Evolutionary conservation across 1,140 invertebrate genomes (phyloP), one percentile per base, ranked within the genome.

Genomic region (Diprion similis): DNA sequence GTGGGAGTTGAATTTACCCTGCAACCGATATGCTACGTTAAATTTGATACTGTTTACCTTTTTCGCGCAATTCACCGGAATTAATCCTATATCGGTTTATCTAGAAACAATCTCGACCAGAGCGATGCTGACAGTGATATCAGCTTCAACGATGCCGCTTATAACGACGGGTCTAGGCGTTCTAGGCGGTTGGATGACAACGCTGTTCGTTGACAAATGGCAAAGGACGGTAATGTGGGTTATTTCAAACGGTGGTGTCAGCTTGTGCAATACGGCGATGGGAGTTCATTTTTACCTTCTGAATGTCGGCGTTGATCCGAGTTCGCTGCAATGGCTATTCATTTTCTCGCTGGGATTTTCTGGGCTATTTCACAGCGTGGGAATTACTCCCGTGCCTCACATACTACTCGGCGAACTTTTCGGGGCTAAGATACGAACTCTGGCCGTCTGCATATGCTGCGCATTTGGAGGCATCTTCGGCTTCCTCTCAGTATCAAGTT

Each of bases 331-430:
- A 72, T 91, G 89, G 88, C 76, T 93, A n/a, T 90, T 92, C 8
- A 86, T 93, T 3, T 81, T 87, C 0, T 89, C 89, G 37, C 85
- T 94, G 7, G 85, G 92, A 3, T 76, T 90, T 1, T 94, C 92
- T 83, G 91, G 92, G 65, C 85, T 87, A 74, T 89, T 90, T 73
- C 94, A 93, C 81, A 91, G 90, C 65, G 84, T 94, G 46, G 94
- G 94, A 2, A 85, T 94, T 76, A 90, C 92, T 45, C 92, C 93
- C 0, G 91, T 95, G 18, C 94, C 94, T 0, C 91, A 92, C 81
- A 90, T 93, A 17, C 89, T 95, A 73, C 90, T 94, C 74, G 91
- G 93, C 46, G 94, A 96, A 86, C 87, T 95, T 75, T 94, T 95
- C 82, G 91, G 94, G 1, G 90, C 91, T 0, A 91, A 92, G 77